Evolutionary conservation across 2,113 vertebrate species (phyloP).

Genomic region (Chascanopsetta lugubris): DNA sequence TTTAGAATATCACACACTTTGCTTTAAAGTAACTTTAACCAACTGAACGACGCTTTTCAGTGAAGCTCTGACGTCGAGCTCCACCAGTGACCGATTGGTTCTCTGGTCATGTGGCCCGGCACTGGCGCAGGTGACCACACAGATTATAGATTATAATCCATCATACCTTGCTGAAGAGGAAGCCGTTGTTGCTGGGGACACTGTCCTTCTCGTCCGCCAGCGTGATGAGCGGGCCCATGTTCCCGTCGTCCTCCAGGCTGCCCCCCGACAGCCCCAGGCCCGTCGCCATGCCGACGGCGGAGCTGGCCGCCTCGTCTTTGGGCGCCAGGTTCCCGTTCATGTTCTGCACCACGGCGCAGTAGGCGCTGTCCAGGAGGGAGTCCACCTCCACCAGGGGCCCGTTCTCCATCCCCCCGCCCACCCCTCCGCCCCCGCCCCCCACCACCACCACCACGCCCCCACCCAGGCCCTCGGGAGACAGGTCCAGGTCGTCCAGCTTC

Average conservation of each 20-base stretch:
- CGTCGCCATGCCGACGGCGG: slow-evolving; percentile 61
- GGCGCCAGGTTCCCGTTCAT: slow-evolving; percentile 87
- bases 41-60: background rate
- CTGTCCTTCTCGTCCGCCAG: slow-evolving; percentile 97
- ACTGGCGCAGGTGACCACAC: background rate
- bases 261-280: slow-evolving; percentile 66
- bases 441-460: slow-evolving; percentile 89
- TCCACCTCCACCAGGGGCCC: slow-evolving; percentile 95
- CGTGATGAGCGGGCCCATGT: slow-evolving; percentile 94
- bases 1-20: too few relatives aligned
- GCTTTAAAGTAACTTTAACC: too few relatives aligned
- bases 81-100: background rate
- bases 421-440: slow-evolving; percentile 84
- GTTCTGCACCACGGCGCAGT: slow-evolving; percentile 97
- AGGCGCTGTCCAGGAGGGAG: slow-evolving; percentile 93
- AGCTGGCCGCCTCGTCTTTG: slow-evolving; percentile 83
- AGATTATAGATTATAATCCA: background rate
- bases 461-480: slow-evolving; percentile 93
- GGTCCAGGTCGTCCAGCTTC: slow-evolving; percentile 96
- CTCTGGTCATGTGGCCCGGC: background rate
- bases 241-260: slow-evolving; percentile 84
- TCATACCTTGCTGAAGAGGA: slow-evolving; percentile 94
- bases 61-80: background rate
- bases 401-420: slow-evolving; percentile 90
- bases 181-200: slow-evolving; percentile 88